Conservation (phyloP, 2,113 vertebrate species). For the Bubo scandiacus region DNA sequence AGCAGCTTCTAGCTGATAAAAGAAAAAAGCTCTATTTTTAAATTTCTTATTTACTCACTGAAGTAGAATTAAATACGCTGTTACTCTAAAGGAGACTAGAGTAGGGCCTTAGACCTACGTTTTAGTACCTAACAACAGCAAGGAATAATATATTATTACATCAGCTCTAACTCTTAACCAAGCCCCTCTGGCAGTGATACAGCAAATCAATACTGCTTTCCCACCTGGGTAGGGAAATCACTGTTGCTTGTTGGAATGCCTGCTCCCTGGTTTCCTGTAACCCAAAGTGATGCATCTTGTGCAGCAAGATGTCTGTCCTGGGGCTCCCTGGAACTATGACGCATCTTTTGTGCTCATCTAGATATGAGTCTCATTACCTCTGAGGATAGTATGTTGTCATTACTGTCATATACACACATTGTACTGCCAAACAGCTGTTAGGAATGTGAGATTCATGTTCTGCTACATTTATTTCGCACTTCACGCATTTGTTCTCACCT, state of each 20-base stretch:
- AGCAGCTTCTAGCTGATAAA: not conserved
- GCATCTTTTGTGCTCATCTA: not conserved
- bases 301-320: not conserved
- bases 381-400: conserved; percentile 3
- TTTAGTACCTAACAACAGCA: not conserved
- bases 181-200: not conserved
- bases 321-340: not conserved
- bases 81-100: not conserved
- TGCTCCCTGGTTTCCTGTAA: not conserved
- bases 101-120: not conserved
- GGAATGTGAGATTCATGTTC: conserved; percentile 1
- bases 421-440: conserved; percentile 50
- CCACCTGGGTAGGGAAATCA: not conserved
- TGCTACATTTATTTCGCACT: conserved; percentile 56
- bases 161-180: not conserved
- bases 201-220: not conserved
- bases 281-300: not conserved
- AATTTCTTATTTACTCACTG: not conserved
- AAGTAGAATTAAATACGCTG: not conserved
- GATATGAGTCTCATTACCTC: not conserved
- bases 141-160: not conserved
- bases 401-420: conserved; percentile 4
- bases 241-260: not conserved
- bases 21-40: not conserved
- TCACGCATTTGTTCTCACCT: conserved; percentile 33